Evolutionary conservation across 2,797 vertebrate genomes (phyloP), one percentile per base, ranked within the genome.

Genomic region (Oreochromis grahami): DNA sequence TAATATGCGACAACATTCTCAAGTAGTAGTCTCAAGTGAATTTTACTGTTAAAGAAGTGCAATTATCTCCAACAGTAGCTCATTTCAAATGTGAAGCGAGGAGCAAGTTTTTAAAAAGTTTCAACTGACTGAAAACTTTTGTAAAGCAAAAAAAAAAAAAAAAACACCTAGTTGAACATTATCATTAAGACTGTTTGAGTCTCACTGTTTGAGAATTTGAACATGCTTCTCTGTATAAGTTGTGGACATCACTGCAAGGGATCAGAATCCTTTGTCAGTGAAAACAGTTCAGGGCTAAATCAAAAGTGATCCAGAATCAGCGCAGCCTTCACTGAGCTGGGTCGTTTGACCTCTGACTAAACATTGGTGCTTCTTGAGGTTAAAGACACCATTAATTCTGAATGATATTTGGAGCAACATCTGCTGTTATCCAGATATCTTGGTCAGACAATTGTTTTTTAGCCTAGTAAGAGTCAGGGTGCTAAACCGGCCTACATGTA

Each of bases 321-420:
- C 38, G 58, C 19, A 63, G 58, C 1, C 32, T 63, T 63, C 0
- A n/a, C 58, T 63, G 58, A 63, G 32, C 58, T 63, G 19, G 6
- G 10, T 63, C 1, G 0, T 63, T 63, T 63, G 11, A 63, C 58
- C 58, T 63, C 58, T 63, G 10, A 63, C 32, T 38, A 63, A 63
- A 5, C 36, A 63, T 63, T 63, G 1, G 58, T 63, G 58, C 2
- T 36, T 38, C 58, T n/a, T 36, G 19, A 63, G 0, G 56, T 34
- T 19, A 60, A 70, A 70, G 0, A 70, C 8, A 17, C 8, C 0
- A 29, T 26, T 72, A 29, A 17, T 48, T 6, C 41, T 26, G 9
- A 48, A 29, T 72, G 3, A 48, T 72, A 72, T 29, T 29, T 72
- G 41, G 68, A 19, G 15, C 68, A 29, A 72, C 41, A 72, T 48